Evolutionary conservation across 1,140 invertebrate genomes (phyloP), one percentile per base, ranked within the genome.

Genomic region (Trachymyrmex cornetzi): DNA sequence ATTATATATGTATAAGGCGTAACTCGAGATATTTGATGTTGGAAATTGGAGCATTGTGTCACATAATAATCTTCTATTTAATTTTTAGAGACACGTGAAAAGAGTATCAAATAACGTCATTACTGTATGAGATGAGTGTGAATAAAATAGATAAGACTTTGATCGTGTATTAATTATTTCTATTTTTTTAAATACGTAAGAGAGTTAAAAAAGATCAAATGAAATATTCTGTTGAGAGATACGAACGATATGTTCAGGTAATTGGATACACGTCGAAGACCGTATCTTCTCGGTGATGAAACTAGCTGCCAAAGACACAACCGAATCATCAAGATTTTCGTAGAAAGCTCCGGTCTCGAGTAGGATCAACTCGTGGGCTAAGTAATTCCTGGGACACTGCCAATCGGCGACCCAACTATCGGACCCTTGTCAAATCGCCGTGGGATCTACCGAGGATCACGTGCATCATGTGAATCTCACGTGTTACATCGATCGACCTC

Each of bases 321-420:
- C 64, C 48, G 19, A 82, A 74, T 82, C 80, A 82, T 82, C 55
- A 82, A 82, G 80, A 82, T 82, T 82, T 82, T 74, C 55, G 30
- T 27, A 38, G 19, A 22, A 74, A 74, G 16, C 67, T 14, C 38
- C 38, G 38, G 80, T 74, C 67, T 72, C 24, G 53, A 2, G 24
- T 82, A 59, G 80, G 80, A 82, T 82, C 80, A 82, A 74, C 19
- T 82, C 67, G 55, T 59, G 67, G 55, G 80, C 53, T 82, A 74
- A 82, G 80, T 82, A 82, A 82, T 82, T 82, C 80, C 55, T 59
- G 34, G 67, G 55, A 61, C 38, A 64, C 63, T 34, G 57, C 59
- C 75, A 61, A 81, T 81, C 77, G 64, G 9, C 53, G 67, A 82
- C 79, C 64, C 79, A 59, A 59, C 79, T 72, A 82, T 82, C 55